Evolutionary conservation across 2,113 vertebrate genomes (phyloP), one percentile per base, ranked within the genome.

Genomic region (Pyxicephalus adspersus): DNA sequence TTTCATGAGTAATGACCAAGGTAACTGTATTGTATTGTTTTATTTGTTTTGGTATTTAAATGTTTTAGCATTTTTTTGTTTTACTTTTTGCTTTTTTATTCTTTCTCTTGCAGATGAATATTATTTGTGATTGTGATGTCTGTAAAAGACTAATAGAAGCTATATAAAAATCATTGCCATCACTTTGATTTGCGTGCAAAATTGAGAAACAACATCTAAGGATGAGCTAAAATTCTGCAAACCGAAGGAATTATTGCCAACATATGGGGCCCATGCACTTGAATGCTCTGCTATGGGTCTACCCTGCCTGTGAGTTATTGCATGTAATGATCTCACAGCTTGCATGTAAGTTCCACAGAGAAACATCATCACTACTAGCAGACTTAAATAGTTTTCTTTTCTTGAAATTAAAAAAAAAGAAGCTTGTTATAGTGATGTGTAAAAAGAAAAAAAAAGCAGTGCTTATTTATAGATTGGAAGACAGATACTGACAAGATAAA

Each of bases 291-390:
- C 84, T 57, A 77, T 82, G 18, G 25, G 83, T 83, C 79, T 81
- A 86, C 86, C 85, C 89, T 85, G 25, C 85, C 84, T 86, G 67
- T 84, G 50, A n/a, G 11, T 85, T 86, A 84, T 67, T 5, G 82
- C 86, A 86, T 83, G 67, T 80, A 84, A 80, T 86, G 87, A 91
- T 86, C 88, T 83, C 84, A 51, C 73, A 86, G 88, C 84, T 89
- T 84, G 86, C 85, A 87, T 88, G 81, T 85, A 86, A 85, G 51
- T 52, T 31, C 61, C 50, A 72, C 23, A 19, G 60, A 75, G 60
- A 22, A 52, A 64, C 52, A 55, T 65, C 61, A 38, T 85, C 81
- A 22, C 11, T 65, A 75, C 4, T 1, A 84, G 89, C 84, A 86
- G 78, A 84, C 28, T 19, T 13, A 22, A 65, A 88, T 61, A 61